Conservation (phyloP, 2,113 vertebrate genomes). For the Arvicanthis niloticus region DNA sequence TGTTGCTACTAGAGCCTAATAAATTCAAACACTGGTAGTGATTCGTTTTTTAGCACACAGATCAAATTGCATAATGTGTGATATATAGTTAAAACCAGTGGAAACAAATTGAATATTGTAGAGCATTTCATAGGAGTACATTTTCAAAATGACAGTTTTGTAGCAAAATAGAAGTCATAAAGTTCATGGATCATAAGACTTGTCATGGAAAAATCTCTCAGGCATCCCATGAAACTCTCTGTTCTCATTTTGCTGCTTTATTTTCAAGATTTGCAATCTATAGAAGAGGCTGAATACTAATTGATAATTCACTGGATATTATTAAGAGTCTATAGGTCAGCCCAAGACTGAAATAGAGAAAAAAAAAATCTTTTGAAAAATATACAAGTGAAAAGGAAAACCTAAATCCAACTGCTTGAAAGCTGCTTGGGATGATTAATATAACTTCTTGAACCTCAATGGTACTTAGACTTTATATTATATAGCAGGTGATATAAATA, state of each 20-base stretch:
- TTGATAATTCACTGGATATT: not conserved
- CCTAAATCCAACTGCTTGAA: not conserved
- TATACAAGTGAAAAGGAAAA: not conserved
- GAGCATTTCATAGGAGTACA: not conserved
- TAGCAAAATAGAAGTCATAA: not conserved
- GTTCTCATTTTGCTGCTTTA: not conserved
- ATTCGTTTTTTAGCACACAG: not conserved
- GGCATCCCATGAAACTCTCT: not conserved
- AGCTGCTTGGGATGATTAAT: not conserved
- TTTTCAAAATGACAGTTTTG: not conserved
- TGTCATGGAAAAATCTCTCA: not conserved
- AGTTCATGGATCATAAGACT: not conserved
- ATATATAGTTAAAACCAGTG: not conserved
- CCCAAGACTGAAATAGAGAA: not conserved
- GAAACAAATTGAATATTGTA: constrained; percentile 23
- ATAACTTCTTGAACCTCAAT: not conserved
- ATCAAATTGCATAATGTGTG: not conserved
- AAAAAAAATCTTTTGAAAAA: not conserved
- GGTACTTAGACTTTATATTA: not conserved
- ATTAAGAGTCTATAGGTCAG: not conserved
- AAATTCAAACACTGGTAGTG: constrained; percentile 17
- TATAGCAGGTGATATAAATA: not conserved
- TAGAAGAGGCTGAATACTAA: not conserved
- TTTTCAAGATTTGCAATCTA: constrained; percentile 27
- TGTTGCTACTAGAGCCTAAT: not conserved